phyloP scores from a whole-genome alignment of 2,113 vertebrate species.

The Salvelinus namaycush region DNA sequence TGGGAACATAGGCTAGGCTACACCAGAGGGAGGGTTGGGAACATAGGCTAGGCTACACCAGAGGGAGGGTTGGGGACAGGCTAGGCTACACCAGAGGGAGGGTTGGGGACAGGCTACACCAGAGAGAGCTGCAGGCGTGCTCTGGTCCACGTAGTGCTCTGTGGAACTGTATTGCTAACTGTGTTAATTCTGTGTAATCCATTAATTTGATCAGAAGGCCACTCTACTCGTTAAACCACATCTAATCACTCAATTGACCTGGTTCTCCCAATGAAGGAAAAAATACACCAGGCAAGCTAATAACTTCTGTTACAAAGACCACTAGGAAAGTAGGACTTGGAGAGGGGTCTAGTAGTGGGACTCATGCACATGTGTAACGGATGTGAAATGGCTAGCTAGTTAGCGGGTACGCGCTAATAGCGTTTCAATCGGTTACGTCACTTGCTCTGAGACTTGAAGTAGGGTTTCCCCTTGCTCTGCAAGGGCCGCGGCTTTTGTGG shows the following conservation, averaged over 20 bases:
- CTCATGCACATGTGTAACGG: background rate
- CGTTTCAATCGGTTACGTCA: too few relatives aligned
- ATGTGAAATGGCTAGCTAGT: too few relatives aligned
- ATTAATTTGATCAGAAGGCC: conserved; percentile 64
- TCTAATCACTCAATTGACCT: conserved; percentile 68
- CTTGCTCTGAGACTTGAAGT: too few relatives aligned
- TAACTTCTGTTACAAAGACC: conserved; percentile 30
- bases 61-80: too few relatives aligned
- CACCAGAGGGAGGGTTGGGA: too few relatives aligned
- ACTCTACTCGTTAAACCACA: conserved; percentile 59
- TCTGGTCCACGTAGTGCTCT: background rate
- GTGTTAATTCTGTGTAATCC: conserved; percentile 56
- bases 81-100: too few relatives aligned
- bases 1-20: background rate
- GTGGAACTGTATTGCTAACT: conserved; percentile 38
- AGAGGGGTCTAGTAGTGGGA: background rate
- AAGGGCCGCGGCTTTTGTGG: too few relatives aligned
- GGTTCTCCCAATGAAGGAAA: conserved; percentile 28
- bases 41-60: too few relatives aligned
- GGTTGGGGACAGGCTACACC: too few relatives aligned
- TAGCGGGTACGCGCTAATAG: too few relatives aligned
- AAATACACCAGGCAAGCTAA: conserved; percentile 14
- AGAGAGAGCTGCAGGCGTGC: background rate
- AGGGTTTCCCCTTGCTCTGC: too few relatives aligned
- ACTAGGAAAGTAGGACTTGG: background rate